phyloP scores from a whole-genome alignment of 2,888 invertebrate genomes.

The Philhelius pedissequus region DNA sequence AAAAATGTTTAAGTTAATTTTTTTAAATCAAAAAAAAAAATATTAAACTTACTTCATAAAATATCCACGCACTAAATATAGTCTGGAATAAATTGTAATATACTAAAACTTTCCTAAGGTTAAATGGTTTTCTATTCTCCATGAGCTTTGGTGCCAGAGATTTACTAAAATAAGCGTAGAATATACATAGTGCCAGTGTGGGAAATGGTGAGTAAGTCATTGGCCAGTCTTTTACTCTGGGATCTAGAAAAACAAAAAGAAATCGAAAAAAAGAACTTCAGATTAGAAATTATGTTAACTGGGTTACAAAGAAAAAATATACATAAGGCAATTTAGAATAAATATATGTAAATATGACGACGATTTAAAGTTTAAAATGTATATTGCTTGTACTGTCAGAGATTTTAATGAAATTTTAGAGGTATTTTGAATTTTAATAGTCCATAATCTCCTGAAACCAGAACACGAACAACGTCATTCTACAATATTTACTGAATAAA shows the following conservation, averaged over 20 bases:
- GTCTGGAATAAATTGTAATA: constrained; percentile 95
- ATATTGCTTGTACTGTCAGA: no score
- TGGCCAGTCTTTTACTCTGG: constrained; percentile 91
- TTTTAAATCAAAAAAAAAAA: background rate
- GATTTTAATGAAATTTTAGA: no score
- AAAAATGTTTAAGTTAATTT: background rate
- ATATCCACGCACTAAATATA: constrained; percentile 93
- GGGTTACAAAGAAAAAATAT: no score
- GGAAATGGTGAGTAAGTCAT: constrained; percentile 95
- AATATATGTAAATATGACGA: background rate
- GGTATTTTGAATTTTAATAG: no score
- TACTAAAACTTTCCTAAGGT: constrained; percentile 88
- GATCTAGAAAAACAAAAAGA: constrained; percentile 85
- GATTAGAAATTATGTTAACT: background rate
- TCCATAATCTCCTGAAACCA: no score
- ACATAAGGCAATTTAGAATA: no score
- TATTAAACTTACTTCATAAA: constrained; percentile 92
- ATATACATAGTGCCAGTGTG: constrained; percentile 89
- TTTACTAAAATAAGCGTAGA: constrained; percentile 91
- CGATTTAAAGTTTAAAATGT: no score
- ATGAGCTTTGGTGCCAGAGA: constrained; percentile 91
- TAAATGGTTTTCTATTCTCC: constrained; percentile 93
- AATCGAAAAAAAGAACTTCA: background rate
- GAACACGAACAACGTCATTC: no score
- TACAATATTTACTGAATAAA: no score